phyloP scores from a whole-genome alignment of 2,113 vertebrate genomes.

The Pheucticus melanocephalus region DNA sequence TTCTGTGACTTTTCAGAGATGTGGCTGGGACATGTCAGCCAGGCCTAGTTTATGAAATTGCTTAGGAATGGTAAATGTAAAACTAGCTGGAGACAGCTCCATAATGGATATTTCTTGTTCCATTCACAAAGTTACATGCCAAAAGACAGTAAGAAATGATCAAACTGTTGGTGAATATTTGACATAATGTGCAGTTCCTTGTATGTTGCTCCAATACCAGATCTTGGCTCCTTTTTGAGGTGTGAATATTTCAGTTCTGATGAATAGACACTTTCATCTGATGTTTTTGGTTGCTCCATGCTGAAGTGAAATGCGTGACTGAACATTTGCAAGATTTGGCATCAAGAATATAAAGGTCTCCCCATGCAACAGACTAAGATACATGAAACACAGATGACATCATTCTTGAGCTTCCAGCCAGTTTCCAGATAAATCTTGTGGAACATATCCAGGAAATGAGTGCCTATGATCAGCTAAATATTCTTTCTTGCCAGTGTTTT shows the following conservation, averaged over 20 bases:
- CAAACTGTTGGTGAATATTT: not conserved
- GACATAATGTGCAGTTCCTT: not conserved
- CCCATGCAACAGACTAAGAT: not conserved
- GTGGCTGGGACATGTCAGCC: not conserved
- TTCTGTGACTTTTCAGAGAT: not conserved
- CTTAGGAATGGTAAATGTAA: not conserved
- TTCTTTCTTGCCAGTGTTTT: not conserved
- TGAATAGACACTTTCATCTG: not conserved
- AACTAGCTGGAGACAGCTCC: not conserved
- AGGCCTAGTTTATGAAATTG: not conserved
- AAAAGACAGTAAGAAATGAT: not conserved
- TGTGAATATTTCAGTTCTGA: conserved; percentile 14
- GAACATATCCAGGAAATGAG: not conserved
- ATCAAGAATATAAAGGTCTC: not conserved
- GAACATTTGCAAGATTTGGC: not conserved
- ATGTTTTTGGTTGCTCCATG: not conserved
- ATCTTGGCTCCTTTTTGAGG: not conserved
- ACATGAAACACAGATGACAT: not conserved
- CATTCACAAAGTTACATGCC: not conserved
- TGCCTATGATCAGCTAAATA: not conserved
- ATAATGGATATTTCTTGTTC: not conserved
- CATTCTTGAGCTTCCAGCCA: not conserved
- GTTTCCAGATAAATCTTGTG: conserved; percentile 1
- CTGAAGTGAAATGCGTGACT: not conserved
- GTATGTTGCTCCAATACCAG: not conserved